These are phyloP conservation scores for Cosmopolites sordidus DNA, from an alignment of 2,888 invertebrate species.

Conservation along the genomic window DNA sequence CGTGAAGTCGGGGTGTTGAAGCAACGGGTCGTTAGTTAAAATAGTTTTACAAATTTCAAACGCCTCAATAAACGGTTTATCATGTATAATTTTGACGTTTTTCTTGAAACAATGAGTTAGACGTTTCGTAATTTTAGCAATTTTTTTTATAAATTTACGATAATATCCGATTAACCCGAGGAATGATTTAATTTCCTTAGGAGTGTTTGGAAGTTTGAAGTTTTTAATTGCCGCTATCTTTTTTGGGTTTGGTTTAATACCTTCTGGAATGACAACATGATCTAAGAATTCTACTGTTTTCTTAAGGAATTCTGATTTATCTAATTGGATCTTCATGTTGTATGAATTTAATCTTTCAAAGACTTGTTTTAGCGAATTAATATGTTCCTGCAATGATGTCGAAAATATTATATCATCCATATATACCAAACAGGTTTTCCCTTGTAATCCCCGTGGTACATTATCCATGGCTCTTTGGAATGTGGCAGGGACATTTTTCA, in stretches of 20 bases:
- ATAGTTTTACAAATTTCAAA: conserved; percentile 24
- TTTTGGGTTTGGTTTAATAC: no score
- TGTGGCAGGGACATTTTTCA: no score
- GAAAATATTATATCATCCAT: conserved; percentile 22
- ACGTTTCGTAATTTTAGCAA: conserved; percentile 14
- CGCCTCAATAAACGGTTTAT: conserved; percentile 12
- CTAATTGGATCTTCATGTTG: conserved; percentile 28
- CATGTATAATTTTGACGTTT: conserved; percentile 9
- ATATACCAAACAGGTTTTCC: conserved; percentile 16
- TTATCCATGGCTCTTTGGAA: no score
- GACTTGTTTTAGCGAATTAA: conserved; percentile 9
- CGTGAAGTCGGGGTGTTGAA: no score
- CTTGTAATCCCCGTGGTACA: no score
- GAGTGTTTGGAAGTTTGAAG: no score
- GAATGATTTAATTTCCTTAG: conserved; percentile 25
- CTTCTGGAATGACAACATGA: conserved; percentile 29
- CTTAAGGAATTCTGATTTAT: conserved; percentile 25
- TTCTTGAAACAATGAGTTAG: conserved; percentile 21
- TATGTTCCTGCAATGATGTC: conserved; percentile 16
- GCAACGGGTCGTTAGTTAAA: conserved; percentile 18
- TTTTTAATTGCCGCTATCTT: no score
- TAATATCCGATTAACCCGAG: conserved; percentile 20
- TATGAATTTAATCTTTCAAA: no score
- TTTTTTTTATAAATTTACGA: conserved; percentile 11
- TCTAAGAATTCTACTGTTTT: no score